These are phyloP conservation scores for Scyliorhinus canicula DNA, from an alignment of 2,797 vertebrate species.

Conservation along the genomic window DNA sequence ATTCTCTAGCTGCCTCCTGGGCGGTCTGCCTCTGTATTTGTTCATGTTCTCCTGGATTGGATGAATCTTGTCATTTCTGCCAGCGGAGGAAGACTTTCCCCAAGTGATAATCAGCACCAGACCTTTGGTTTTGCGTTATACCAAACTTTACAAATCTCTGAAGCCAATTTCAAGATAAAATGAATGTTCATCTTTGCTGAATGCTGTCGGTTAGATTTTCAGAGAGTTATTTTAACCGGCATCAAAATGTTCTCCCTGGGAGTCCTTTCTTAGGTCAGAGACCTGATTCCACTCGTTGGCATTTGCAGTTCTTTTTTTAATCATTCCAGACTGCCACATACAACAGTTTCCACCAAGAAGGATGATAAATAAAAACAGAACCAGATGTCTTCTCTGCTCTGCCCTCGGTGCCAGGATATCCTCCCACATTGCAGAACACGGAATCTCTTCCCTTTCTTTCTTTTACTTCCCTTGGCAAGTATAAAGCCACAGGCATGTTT, in stretches of 20 bases:
- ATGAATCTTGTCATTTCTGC: background rate
- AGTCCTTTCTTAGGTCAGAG: background rate
- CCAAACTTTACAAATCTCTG: background rate
- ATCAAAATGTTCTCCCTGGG: background rate
- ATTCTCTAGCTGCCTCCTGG: background rate
- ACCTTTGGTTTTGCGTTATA: background rate
- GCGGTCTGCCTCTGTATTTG: background rate
- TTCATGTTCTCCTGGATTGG: background rate
- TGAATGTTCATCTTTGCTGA: background rate
- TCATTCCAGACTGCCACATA: background rate
- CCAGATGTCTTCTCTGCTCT: background rate
- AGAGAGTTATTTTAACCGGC: background rate
- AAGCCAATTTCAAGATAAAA: background rate
- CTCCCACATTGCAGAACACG: background rate
- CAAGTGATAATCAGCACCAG: constrained; percentile 12
- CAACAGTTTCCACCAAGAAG: background rate
- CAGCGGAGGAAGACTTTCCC: background rate
- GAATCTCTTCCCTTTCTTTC: background rate
- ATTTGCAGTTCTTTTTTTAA: background rate
- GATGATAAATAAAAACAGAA: constrained; percentile 15
- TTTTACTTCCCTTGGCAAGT: background rate
- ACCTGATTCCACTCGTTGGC: background rate
- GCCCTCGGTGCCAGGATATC: background rate
- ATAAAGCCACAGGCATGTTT: background rate
- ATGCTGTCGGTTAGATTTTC: background rate